Conservation (phyloP, 2,888 invertebrate species). For the Rotaria sp. region DNA sequence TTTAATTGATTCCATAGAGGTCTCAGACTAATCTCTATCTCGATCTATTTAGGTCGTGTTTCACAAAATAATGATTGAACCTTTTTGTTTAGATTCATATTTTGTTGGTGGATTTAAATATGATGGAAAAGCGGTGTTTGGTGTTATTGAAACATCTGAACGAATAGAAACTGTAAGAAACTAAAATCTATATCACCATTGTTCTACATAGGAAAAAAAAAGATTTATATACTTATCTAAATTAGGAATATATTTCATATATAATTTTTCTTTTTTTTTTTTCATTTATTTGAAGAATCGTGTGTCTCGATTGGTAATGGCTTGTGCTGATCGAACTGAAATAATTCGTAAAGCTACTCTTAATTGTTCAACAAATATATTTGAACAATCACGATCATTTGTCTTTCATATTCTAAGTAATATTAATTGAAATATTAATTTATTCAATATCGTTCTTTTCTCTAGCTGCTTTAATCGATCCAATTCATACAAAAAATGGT, state of each 20-base stretch:
- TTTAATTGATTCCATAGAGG: no score
- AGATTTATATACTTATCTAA: neutral
- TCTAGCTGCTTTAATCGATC: conserved; percentile 6
- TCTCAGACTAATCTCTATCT: no score
- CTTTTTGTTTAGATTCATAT: neutral
- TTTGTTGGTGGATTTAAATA: conserved; percentile 3
- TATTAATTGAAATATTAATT: neutral
- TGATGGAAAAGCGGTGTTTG: conserved; percentile 13
- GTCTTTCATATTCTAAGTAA: conserved; percentile 30
- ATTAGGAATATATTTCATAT: neutral
- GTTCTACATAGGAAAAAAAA: no score
- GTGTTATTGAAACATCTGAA: conserved; percentile 10
- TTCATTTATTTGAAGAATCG: neutral
- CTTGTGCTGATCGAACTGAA: conserved; percentile 23
- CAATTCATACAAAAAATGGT: neutral
- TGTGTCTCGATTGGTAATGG: neutral
- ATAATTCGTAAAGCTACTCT: neutral
- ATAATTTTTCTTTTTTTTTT: neutral
- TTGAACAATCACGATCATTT: neutral
- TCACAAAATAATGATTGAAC: no score
- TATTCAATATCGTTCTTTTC: neutral
- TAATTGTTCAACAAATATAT: conserved; percentile 9
- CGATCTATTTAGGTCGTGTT: no score
- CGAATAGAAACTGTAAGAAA: neutral
- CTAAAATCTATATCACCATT: neutral